These are phyloP conservation scores for Lamellibrachia luymesi DNA, from an alignment of 1,140 invertebrate genomes.

Conservation along the genomic window DNA sequence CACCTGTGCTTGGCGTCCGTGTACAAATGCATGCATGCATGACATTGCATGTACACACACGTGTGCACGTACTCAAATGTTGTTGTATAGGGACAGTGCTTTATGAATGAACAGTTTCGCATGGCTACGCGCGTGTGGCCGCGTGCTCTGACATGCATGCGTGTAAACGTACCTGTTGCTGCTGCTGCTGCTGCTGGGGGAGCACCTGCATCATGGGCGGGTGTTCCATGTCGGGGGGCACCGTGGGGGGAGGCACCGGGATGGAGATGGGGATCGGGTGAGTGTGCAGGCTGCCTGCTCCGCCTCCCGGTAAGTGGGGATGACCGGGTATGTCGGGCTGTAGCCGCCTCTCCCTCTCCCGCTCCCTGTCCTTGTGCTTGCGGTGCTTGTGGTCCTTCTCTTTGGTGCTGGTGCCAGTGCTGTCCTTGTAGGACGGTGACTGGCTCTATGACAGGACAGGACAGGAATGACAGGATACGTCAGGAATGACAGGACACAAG, in stretches of 20 bases:
- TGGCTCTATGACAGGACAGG: neutral
- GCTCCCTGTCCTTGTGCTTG: slow-evolving; percentile 6
- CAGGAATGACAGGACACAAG: neutral
- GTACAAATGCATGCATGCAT: too few relatives aligned
- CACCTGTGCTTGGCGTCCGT: too few relatives aligned
- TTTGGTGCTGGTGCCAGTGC: neutral
- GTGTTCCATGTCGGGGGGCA: neutral
- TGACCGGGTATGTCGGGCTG: slow-evolving; percentile 17
- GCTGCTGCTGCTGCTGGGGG: slow-evolving; percentile 22
- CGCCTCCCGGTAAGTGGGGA: slow-evolving; percentile 1
- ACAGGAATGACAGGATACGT: neutral
- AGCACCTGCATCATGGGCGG: slow-evolving; percentile 17
- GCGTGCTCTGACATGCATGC: neutral
- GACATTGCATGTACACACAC: neutral
- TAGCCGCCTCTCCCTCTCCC: slow-evolving; percentile 8
- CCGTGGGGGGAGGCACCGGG: slow-evolving; percentile 12
- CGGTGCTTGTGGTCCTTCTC: slow-evolving; percentile 23
- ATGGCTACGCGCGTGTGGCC: too few relatives aligned
- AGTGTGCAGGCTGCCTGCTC: neutral
- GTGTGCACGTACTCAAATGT: too few relatives aligned
- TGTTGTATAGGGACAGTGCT: too few relatives aligned
- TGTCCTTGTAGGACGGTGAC: neutral
- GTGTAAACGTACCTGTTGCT: slow-evolving; percentile 6
- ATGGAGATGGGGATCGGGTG: slow-evolving; percentile 9
- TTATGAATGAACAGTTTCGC: too few relatives aligned